phyloP scores from a whole-genome alignment of 2,888 invertebrate genomes.

The Carcina quercana region DNA sequence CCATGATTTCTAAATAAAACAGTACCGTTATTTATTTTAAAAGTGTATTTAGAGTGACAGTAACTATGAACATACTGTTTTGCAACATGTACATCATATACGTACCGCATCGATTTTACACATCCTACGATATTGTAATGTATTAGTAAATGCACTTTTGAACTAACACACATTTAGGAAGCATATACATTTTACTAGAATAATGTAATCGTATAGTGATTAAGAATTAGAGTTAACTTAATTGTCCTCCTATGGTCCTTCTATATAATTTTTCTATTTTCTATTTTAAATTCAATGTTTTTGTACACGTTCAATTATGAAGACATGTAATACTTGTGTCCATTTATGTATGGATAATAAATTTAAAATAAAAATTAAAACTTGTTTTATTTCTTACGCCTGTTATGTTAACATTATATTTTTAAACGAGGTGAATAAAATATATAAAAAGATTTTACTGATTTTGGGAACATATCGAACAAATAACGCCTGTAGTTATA shows the following conservation, averaged over 20 bases:
- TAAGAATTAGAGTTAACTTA: slow-evolving; percentile 52
- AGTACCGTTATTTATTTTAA: no score
- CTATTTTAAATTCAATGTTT: slow-evolving; percentile 57
- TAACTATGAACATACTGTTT: slow-evolving; percentile 15
- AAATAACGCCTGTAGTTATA: no score
- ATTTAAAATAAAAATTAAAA: slow-evolving; percentile 46
- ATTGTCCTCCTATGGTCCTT: slow-evolving; percentile 50
- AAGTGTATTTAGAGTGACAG: no score
- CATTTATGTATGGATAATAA: slow-evolving; percentile 62
- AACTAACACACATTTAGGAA: slow-evolving; percentile 32
- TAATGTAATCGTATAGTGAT: slow-evolving; percentile 53
- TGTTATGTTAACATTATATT: no score
- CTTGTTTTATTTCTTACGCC: slow-evolving; percentile 26
- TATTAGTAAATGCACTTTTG: slow-evolving; percentile 30
- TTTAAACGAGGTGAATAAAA: no score
- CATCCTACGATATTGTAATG: slow-evolving; percentile 27
- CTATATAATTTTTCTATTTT: slow-evolving; percentile 61
- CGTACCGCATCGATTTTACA: slow-evolving; percentile 24
- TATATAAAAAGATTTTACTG: no score
- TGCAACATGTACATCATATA: not conserved
- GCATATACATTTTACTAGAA: slow-evolving; percentile 31
- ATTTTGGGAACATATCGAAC: not conserved
- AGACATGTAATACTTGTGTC: slow-evolving; percentile 62
- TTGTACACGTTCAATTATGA: slow-evolving; percentile 43
- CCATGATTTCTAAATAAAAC: no score